Evolutionary conservation across 2,888 invertebrate genomes (phyloP), one percentile per base, ranked within the genome.

Genomic region (Hartigia nigra): DNA sequence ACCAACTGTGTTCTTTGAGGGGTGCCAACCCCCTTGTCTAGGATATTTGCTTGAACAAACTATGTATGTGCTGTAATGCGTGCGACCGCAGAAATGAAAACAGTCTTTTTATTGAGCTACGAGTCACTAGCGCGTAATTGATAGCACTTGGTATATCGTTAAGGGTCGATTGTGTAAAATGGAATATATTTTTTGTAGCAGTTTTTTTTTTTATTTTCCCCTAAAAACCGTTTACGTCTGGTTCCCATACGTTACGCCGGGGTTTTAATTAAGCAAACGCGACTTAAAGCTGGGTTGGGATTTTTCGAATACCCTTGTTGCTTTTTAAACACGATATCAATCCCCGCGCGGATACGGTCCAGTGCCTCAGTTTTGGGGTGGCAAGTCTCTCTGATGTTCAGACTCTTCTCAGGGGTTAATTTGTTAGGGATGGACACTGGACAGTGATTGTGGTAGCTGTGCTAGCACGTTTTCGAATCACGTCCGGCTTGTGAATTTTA

Each of bases 21-120:
- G 78, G 76, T 74, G 78, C 39, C 76, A 35, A 70, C 74, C 78
- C 72, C 39, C 32, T 78, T 76, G 78, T 78, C 78, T 70, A 76
- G 78, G 70, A 39, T 34, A 70, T 78, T 77, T 70, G 69, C 35
- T 70, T 39, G 75, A 31, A 31, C 75, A 37, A 75, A 75, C 75
- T 75, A 75, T 12, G 72, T 31, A 23, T 72, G 70, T 31, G 36
- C 11, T n/a, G 72, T 14, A 1, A 4, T n/a, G 31, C 31, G 34
- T 23, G 77, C 72, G 72, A 72, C 72, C 72, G 12, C 72, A 23
- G 31, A 34, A 14, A 72, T 72, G 72, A 72, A 72, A 72, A 72
- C 72, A 72, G 72, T 14, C 32, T 72, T 31, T 34, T 32, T 32
- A n/a, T 12, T 34, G 4, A 3, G 34, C 34, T 34, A 34, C 34